Percentiles rank a stretch among this genome's conserved stretches.
phyloP scores from a whole-genome alignment of 1,140 invertebrate species.

The Zaprionus ghesquierei region DNA sequence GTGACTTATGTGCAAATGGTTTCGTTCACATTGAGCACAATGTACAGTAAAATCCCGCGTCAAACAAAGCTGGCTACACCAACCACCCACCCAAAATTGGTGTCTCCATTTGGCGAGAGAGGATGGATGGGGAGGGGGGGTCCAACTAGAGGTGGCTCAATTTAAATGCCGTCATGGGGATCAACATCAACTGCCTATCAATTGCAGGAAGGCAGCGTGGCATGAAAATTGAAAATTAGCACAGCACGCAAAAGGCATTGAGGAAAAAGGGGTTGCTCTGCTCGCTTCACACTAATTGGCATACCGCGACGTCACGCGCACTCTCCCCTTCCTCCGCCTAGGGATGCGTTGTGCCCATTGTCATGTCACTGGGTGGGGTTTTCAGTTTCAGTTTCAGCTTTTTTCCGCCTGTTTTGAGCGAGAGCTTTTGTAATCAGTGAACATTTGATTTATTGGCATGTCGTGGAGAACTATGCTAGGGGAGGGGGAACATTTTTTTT shows the following conservation, averaged over 20 bases:
- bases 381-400: constrained; percentile 9
- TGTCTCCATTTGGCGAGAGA: neutral
- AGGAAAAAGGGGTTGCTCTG: constrained; percentile 26
- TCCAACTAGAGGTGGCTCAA: constrained; percentile 28
- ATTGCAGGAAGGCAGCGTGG: constrained; percentile 58
- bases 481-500: too few species aligned
- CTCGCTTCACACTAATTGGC: constrained; percentile 35
- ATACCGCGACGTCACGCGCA: neutral
- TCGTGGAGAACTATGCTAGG: constrained; percentile 15
- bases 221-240: constrained; percentile 78
- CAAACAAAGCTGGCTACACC: neutral
- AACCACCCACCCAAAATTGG: neutral
- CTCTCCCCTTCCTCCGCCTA: too few species aligned
- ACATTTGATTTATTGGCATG: constrained; percentile 70
- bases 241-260: constrained; percentile 19
- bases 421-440: constrained; percentile 15
- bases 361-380: constrained; percentile 27
- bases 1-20: constrained; percentile 67
- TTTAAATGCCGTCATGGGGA: constrained; percentile 76
- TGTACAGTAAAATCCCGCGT: constrained; percentile 17
- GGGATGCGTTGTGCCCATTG: constrained; percentile 19
- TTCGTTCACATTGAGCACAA: constrained; percentile 12
- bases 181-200: constrained; percentile 71
- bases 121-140: neutral
- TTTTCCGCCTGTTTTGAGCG: neutral